Conservation (phyloP, 2,888 invertebrate species). For the Eustalomyia histrio region DNA sequence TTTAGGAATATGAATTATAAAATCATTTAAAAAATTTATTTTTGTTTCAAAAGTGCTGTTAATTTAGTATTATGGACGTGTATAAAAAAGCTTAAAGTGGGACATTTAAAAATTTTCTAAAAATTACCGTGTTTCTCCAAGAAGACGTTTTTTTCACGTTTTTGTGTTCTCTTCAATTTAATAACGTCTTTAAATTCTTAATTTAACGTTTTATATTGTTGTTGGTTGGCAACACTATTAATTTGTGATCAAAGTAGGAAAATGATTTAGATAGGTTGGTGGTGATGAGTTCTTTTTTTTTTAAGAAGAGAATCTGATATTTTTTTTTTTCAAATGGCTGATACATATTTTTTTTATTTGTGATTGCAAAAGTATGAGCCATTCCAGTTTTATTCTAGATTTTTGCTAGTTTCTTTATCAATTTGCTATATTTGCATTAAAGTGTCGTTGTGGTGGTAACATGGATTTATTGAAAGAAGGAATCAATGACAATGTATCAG, state of each 20-base stretch:
- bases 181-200: not conserved
- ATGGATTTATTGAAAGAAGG: slow-evolving; percentile 54
- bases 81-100: too few species aligned
- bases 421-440: slow-evolving; percentile 62
- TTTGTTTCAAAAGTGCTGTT: too few species aligned
- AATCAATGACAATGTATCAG: slow-evolving; percentile 56
- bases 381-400: slow-evolving; percentile 12
- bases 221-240: slow-evolving; percentile 4
- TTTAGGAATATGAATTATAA: too few species aligned
- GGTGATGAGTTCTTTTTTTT: slow-evolving; percentile 20
- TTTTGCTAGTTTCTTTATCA: slow-evolving; percentile 12
- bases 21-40: too few species aligned
- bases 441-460: slow-evolving; percentile 52
- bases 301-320: not conserved
- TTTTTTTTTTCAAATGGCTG: slow-evolving; percentile 1
- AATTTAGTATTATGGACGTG: too few species aligned
- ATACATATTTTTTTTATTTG: not conserved
- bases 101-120: too few species aligned
- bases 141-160: too few species aligned
- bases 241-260: not conserved
- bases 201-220: slow-evolving; percentile 1
- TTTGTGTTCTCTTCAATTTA: too few species aligned
- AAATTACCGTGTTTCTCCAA: too few species aligned
- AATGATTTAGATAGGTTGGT: slow-evolving; percentile 20
- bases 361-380: slow-evolving; percentile 17